Base-by-base conservation (phyloP, 1,140 invertebrate species). In the Theocolax elegans region DNA sequence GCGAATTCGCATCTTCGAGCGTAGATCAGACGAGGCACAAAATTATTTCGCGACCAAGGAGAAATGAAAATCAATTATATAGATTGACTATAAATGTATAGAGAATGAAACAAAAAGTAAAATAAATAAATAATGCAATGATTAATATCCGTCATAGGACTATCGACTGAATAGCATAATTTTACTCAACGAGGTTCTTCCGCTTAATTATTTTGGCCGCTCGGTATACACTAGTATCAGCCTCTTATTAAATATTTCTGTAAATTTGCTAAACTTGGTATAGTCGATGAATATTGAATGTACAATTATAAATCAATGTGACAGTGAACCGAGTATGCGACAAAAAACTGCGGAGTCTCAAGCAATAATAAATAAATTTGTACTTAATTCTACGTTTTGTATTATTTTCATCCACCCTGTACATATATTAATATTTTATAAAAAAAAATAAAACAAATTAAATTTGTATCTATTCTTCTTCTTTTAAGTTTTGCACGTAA, bases 321-420 rank as follows among this genome's bases (percentile, higher is more conserved):
- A 48, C 10, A 6, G 17, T 25, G 4, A 27, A 67, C 53, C 35
- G 35, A 72, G 17, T 59, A 12, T 65, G 10, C n/a, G 49, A 12
- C 9, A 67, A 23, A 67, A 56, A 66, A 21, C 25, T 53, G 42
- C 59, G 51, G 71, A 64, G 21, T 76, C 71, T 75, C 67, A 56
- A 74, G 56, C 73, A 74, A 75, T 71, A 74, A 72, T 73, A 76
- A 75, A 76, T 62, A 51, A 74, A 76, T 75, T 76, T 76, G 75
- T 76, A 76, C 75, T 76, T 76, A 76, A 75, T 68, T 67, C 3
- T 44, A 44, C n/a, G n/a, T n/a, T n/a, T n/a, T n/a, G n/a, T n/a
- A n/a, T n/a, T n/a, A n/a, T n/a, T n/a, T n/a, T n/a, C n/a, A n/a
- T n/a, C n/a, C n/a, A n/a, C n/a, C n/a, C n/a, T n/a, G n/a, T n/a